Evolutionary conservation across 30 jellyfish, hydroid and myxozoan genomes (phyloP).

Genomic region (Hydractinia symbiolongicarpus): DNA sequence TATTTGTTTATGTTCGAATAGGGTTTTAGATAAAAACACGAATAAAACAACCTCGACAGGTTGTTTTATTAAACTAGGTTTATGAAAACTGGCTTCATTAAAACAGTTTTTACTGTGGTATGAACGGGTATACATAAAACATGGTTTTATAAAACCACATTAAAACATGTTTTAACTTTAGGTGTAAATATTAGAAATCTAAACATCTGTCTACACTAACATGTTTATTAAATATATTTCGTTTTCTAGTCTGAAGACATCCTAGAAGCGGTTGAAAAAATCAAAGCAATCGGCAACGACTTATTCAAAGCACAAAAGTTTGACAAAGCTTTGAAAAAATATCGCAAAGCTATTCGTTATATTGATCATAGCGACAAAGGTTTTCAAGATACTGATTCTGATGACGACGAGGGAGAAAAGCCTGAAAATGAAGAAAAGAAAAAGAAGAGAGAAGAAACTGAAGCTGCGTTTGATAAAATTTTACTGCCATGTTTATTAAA

Average conservation of each 20-base stretch:
- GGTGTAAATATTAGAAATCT: not conserved
- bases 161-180: too few species aligned
- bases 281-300: slow-evolving; percentile 23
- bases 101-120: too few species aligned
- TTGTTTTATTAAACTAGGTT: too few species aligned
- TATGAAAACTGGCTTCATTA: too few species aligned
- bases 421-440: not conserved
- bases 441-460: not conserved
- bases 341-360: not conserved
- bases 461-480: not conserved
- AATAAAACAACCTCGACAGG: too few species aligned
- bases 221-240: not conserved
- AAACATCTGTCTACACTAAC: not conserved
- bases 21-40: too few species aligned
- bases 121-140: too few species aligned
- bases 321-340: slow-evolving; percentile 21
- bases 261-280: slow-evolving; percentile 24
- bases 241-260: slow-evolving; percentile 20
- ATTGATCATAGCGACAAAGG: not conserved
- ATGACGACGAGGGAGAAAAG: not conserved
- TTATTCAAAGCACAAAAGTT: slow-evolving; percentile 11
- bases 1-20: too few species aligned
- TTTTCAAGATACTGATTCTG: slow-evolving; percentile 13
- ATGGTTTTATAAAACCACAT: too few species aligned
- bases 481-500: slow-evolving; percentile 18